Base-by-base conservation (phyloP, 2,113 vertebrate genomes). In the Propithecus coquereli region DNA sequence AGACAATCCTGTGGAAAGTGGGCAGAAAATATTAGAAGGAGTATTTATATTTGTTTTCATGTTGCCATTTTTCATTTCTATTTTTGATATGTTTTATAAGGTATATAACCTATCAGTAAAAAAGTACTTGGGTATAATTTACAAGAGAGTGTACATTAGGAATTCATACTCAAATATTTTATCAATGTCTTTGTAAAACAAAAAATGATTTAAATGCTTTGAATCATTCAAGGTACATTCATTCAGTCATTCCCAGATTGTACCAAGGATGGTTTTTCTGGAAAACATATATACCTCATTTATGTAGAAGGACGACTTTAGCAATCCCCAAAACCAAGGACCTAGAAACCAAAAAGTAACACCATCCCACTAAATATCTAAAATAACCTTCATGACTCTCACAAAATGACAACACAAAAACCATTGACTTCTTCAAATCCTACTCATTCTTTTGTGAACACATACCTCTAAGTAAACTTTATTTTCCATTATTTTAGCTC, bases 391-490 rank as follows among this genome's bases (percentile, higher is more conserved):
- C 47, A 76, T 9, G 40, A 61, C 12, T n/a, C 89, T 95, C n/a
- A 81, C 30, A 76, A 54, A 32, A 2, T n/a, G 13, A 63, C 40
- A 68, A 47, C 25, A 84, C 79, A 54, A 87, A 27, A 7, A 10
- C 22, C 74, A 79, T 40, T 1, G 0, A 80, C 57, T 54, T 71
- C 87, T 57, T 93, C 45, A 52, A 93, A 81, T n/a, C 37, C 34
- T 23, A 68, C 8, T 87, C 40, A 10, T 17, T 88, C 57, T 43
- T 71, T 70, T 34, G 23, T 84, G 87, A 73, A 79, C 45, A 77
- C 3, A 90, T 4, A 88, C n/a, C 43, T 68, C 43, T 76, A 71
- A 87, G 66, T 74, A 91, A 91, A 93, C 59, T 94, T 94, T 85
- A 68, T 91, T 94, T 82, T 54, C 20, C 63, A 74, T 47, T 74